phyloP scores from a whole-genome alignment of 2,888 invertebrate species.

The Mythimna pallens region DNA sequence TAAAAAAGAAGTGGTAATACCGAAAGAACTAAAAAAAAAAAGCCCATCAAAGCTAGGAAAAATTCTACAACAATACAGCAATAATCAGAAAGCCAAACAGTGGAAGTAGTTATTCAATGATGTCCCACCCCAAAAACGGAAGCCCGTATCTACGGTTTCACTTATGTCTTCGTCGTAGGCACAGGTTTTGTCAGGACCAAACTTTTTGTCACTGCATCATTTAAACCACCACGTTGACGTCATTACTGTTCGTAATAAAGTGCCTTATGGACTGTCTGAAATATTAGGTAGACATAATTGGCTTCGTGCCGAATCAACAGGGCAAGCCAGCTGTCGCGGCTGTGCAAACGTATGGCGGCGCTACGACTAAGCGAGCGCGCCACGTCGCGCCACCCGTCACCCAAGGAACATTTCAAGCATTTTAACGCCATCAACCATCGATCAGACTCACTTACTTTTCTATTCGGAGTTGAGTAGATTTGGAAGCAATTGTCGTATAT shows the following conservation, averaged over 20 bases:
- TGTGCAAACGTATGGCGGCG: conserved; percentile 41
- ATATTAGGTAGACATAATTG: conserved; percentile 52
- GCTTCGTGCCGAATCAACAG: conserved; percentile 53
- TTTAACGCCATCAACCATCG: conserved; percentile 50
- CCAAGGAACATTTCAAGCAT: conserved; percentile 47
- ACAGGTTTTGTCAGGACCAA: no score
- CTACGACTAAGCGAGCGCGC: conserved; percentile 23
- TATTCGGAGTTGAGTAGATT: conserved; percentile 30
- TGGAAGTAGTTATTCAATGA: no score
- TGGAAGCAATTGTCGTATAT: conserved; percentile 13
- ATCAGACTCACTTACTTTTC: conserved; percentile 51
- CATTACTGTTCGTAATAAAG: conserved; percentile 30
- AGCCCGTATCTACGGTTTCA: no score
- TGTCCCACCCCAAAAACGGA: no score
- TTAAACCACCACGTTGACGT: neutral
- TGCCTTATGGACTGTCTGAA: conserved; percentile 34
- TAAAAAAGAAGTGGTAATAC: no score
- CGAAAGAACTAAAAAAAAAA: no score
- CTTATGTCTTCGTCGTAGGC: no score
- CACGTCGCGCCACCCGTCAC: conserved; percentile 36
- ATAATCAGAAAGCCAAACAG: no score
- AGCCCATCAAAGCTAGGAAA: no score
- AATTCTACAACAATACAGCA: no score
- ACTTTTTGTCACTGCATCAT: neutral
- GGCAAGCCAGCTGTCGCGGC: conserved; percentile 43